Evolutionary conservation across 2,888 invertebrate genomes (phyloP).

Genomic region (Trachelus stipa): DNA sequence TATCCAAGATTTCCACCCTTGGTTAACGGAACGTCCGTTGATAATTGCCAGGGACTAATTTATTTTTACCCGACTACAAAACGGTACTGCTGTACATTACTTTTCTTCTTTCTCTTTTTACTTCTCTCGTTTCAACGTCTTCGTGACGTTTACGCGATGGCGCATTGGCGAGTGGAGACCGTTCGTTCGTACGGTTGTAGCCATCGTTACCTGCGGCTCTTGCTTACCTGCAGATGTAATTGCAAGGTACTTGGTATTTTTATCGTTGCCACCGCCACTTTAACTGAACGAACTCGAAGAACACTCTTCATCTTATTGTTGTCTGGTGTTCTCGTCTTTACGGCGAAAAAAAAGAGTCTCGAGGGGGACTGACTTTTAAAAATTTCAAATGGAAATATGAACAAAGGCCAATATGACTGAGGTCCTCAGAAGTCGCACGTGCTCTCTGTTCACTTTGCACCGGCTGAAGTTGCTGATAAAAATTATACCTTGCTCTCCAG

Average conservation of each 20-base stretch:
- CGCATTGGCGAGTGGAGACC: background rate
- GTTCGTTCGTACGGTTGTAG: constrained; percentile 31
- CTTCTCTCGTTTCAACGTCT: too few relatives aligned
- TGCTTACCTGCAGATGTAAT: constrained; percentile 55
- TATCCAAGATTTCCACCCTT: too few relatives aligned
- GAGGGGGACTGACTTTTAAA: constrained; percentile 37
- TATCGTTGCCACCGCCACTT: constrained; percentile 59
- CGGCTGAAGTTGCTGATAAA: background rate
- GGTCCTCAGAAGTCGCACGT: background rate
- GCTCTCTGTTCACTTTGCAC: background rate
- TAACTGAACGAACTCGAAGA: constrained; percentile 43
- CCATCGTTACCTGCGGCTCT: constrained; percentile 42
- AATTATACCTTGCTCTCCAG: too few relatives aligned
- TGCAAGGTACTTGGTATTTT: constrained; percentile 58
- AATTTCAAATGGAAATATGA: constrained; percentile 55
- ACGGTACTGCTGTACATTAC: too few relatives aligned
- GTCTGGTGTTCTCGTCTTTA: constrained; percentile 58
- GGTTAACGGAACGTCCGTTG: too few relatives aligned
- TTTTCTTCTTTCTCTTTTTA: too few relatives aligned
- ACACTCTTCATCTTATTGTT: constrained; percentile 59
- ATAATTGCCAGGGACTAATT: too few relatives aligned
- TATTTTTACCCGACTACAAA: too few relatives aligned
- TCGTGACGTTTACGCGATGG: background rate
- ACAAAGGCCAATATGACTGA: constrained; percentile 48
- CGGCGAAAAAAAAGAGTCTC: constrained; percentile 40